Percentiles rank a stretch among this genome's conserved stretches.
Conservation (phyloP, 1,140 invertebrate species). For the Drepana arcuata region DNA sequence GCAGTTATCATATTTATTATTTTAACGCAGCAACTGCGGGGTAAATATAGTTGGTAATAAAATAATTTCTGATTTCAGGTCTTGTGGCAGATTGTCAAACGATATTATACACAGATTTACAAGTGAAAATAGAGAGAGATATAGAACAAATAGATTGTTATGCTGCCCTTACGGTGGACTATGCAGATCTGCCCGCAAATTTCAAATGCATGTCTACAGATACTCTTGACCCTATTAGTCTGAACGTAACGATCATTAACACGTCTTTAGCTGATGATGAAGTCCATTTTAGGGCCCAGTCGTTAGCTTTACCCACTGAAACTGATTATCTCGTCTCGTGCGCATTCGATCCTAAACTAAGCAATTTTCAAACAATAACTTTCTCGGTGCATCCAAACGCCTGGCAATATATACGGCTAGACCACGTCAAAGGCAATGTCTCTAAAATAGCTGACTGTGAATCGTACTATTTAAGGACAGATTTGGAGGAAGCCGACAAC, state of each 20-base stretch:
- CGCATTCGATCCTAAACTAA: constrained; percentile 35
- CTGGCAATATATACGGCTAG: constrained; percentile 75
- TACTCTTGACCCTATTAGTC: constrained; percentile 34
- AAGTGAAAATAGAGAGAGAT: constrained; percentile 50
- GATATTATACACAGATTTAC: constrained; percentile 73
- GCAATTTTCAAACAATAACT: constrained; percentile 31
- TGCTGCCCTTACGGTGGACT: constrained; percentile 31
- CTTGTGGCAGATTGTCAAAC: constrained; percentile 65
- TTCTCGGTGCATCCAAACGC: constrained; percentile 73
- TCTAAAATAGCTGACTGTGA: constrained; percentile 41
- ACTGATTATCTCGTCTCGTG: constrained; percentile 47
- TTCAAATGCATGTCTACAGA: constrained; percentile 46
- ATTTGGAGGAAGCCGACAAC: constrained; percentile 44
- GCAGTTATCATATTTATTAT: too few relatives aligned
- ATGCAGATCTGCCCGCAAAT: constrained; percentile 25
- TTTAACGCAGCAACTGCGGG: too few relatives aligned
- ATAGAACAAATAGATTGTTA: constrained; percentile 42
- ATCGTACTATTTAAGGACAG: constrained; percentile 28
- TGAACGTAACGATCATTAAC: constrained; percentile 39
- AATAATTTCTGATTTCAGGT: too few relatives aligned
- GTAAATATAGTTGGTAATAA: too few relatives aligned
- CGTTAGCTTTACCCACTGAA: constrained; percentile 51
- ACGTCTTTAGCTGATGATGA: constrained; percentile 20
- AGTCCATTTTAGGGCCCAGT: constrained; percentile 46
- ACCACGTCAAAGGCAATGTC: constrained; percentile 24